Percentiles rank a stretch among this genome's conserved stretches.
These are phyloP conservation scores for Drosophila colorata DNA, from an alignment of 2,888 invertebrate species.

Conservation along the genomic window DNA sequence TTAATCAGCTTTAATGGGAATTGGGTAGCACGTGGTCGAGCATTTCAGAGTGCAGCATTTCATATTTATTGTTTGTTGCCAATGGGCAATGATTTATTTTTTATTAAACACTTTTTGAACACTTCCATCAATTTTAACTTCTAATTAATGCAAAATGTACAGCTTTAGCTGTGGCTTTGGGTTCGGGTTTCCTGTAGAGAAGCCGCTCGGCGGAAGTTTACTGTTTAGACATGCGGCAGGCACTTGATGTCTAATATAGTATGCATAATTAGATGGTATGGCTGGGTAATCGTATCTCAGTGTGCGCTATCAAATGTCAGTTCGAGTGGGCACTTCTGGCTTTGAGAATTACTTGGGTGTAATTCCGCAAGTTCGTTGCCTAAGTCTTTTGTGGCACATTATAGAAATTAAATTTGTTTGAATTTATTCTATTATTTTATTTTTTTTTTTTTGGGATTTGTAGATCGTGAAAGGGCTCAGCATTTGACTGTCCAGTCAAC, in stretches of 20 bases:
- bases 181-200: conserved; percentile 68
- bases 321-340: conserved; percentile 11
- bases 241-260: conserved; percentile 51
- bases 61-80: conserved; percentile 12
- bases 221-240: conserved; percentile 54
- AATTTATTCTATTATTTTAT: background rate
- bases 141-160: conserved; percentile 67
- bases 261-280: conserved; percentile 70
- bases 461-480: conserved; percentile 57
- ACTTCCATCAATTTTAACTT: conserved; percentile 62
- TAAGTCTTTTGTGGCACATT: conserved; percentile 44
- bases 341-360: conserved; percentile 21
- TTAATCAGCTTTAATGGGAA: conserved; percentile 5
- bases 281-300: conserved; percentile 50
- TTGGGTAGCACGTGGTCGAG: conserved; percentile 50
- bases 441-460: conserved; percentile 25
- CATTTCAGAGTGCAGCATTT: conserved; percentile 12
- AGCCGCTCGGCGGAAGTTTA: conserved; percentile 65
- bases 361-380: conserved; percentile 60
- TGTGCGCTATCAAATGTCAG: conserved; percentile 64
- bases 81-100: conserved; percentile 54
- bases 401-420: conserved; percentile 2
- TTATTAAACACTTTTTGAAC: conserved; percentile 55
- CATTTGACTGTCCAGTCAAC: conserved; percentile 41
- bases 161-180: conserved; percentile 25